Base-by-base conservation (phyloP, 2,888 invertebrate species). In the Nomada ruficornis region DNA sequence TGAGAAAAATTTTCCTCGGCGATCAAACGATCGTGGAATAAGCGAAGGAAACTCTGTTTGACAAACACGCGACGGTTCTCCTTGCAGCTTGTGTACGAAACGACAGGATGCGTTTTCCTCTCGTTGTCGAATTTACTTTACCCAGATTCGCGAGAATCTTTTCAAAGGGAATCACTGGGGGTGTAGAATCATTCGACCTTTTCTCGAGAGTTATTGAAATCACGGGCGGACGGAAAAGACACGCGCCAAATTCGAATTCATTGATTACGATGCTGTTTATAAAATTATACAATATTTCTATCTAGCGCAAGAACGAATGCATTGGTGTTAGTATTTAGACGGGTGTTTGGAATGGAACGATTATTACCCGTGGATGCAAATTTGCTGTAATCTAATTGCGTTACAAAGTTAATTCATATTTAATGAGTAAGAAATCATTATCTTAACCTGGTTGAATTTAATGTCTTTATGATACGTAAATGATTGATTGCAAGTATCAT, bases 1-100 rank as follows among this genome's bases (percentile, higher is more conserved):
- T 42, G 72, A 64, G 69, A 77, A 88, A 85, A 77, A 82, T 87
- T 64, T 54, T 68, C 65, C 63, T 75, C 69, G 42, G 47, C 70
- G 83, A 83, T 78, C 78, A 70, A 73, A 77, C 68, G 64, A 69
- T 65, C 68, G 50, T 55, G 44, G 73, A 54, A 36, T 60, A 69
- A 70, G 73, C 76, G 57, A 52, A 62, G 65, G 64, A 52, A 75
- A 77, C 55, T 69, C 4, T 72, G 67, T 82, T 85, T 77, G 82
- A 74, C 78, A 82, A 82, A 80, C 60, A 75, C 52, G 71, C 70
- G 73, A 55, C 55, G 36, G 42, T 59, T 73, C 59, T 59, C 18
- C 57, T 54, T 7, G 44, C 52, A 54, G 47, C 44, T 59, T 68
- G 59, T 64, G 70, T 54, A 26, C 55, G 18, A 74, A 57, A 20